These are phyloP conservation scores for Delphinapterus leucas DNA, from an alignment of 2,113 vertebrate genomes.

Conservation along the genomic window DNA sequence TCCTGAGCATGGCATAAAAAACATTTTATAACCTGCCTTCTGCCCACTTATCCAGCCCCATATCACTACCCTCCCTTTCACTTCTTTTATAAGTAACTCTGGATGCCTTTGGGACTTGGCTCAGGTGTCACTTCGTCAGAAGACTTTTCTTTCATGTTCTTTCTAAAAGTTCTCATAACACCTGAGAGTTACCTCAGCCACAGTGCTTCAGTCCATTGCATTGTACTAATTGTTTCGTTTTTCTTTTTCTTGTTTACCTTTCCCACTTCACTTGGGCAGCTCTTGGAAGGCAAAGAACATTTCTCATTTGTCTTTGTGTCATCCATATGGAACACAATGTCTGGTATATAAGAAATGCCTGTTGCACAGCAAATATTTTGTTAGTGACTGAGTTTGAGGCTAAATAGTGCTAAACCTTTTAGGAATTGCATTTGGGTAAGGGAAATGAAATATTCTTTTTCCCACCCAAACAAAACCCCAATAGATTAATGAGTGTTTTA, in stretches of 20 bases:
- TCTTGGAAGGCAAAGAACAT: not conserved
- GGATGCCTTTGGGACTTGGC: not conserved
- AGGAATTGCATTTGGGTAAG: not conserved
- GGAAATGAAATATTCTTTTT: not conserved
- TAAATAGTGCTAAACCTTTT: not conserved
- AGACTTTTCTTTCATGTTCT: not conserved
- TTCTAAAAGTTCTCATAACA: not conserved
- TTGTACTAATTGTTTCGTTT: not conserved
- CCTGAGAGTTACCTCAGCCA: not conserved
- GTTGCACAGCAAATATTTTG: not conserved
- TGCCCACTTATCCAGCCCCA: accelerated
- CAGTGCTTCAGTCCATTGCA: not conserved
- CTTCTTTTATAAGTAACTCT: not conserved
- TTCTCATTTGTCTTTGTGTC: not conserved
- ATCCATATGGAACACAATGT: not conserved
- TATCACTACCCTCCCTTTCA: not conserved
- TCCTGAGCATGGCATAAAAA: not conserved
- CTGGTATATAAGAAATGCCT: not conserved
- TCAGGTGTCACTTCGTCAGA: not conserved
- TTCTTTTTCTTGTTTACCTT: not conserved
- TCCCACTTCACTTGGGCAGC: not conserved
- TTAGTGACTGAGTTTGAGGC: not conserved
- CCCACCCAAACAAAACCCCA: not conserved
- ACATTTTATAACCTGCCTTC: not conserved
- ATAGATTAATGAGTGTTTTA: not conserved